Conservation (phyloP, 2,888 invertebrate genomes). For the Erebia palarica region DNA sequence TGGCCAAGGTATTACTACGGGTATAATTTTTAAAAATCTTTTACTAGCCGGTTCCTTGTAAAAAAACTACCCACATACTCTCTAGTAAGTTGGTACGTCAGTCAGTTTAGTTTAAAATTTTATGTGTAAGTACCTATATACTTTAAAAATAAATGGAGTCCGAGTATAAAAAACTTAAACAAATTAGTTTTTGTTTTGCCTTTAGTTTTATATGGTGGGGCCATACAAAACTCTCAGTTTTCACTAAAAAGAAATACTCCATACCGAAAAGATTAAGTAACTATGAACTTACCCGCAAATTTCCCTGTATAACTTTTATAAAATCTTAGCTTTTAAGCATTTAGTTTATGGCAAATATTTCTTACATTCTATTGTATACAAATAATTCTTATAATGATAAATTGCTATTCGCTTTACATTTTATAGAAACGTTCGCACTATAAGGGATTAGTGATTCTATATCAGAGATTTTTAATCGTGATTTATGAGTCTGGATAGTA, state of each 20-base stretch:
- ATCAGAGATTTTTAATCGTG: constrained; percentile 5
- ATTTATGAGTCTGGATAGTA: constrained; percentile 9
- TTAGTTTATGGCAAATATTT: neutral
- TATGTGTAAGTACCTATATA: too few species aligned
- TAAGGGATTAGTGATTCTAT: neutral
- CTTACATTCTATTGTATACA: too few species aligned
- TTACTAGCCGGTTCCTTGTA: too few species aligned
- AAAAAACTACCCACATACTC: neutral
- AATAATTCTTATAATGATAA: constrained; percentile 1
- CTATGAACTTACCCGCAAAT: neutral
- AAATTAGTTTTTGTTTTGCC: too few species aligned
- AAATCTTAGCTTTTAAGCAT: neutral
- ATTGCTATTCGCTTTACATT: neutral
- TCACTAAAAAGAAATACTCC: neutral
- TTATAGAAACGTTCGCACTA: neutral
- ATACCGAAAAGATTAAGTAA: neutral
- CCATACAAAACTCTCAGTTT: too few species aligned
- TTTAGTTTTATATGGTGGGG: too few species aligned
- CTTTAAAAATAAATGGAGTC: too few species aligned
- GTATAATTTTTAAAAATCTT: too few species aligned
- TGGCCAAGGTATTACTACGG: too few species aligned
- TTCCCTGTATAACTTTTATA: neutral
- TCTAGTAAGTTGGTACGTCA: neutral
- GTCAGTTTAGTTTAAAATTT: too few species aligned
- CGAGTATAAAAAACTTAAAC: too few species aligned